Percentiles rank a stretch among this genome's conserved stretches.
Conservation (phyloP, 2,113 vertebrate genomes). For the Desmodus rotundus region DNA sequence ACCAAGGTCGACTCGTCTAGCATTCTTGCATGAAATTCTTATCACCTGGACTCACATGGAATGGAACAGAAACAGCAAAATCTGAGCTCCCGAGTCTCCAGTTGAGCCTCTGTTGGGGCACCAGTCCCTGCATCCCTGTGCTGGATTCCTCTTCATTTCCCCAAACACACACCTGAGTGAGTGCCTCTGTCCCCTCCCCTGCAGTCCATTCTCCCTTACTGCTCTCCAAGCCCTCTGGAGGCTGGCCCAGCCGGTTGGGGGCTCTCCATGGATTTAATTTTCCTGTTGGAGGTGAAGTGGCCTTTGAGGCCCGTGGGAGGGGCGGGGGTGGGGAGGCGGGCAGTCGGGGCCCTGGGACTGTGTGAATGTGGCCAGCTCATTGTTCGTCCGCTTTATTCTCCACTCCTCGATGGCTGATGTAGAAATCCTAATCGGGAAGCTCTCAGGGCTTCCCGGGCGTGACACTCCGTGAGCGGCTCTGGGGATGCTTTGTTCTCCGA, state of each 20-base stretch:
- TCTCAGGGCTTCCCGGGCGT: conserved; percentile 77
- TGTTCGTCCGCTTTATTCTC: conserved; percentile 80
- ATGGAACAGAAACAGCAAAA: background rate
- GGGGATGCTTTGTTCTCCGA: conserved; percentile 81
- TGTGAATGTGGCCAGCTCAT: conserved; percentile 78
- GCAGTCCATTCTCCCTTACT: rapidly evolving
- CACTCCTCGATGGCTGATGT: conserved; percentile 80
- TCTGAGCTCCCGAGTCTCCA: background rate
- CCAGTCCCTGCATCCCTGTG: rapidly evolving
- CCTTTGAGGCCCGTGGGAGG: conserved; percentile 47
- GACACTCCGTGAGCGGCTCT: conserved; percentile 79
- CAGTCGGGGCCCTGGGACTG: background rate
- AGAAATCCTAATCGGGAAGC: conserved; percentile 84
- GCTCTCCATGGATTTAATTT: background rate
- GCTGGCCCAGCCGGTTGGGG: background rate
- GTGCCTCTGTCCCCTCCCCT: too few relatives aligned
- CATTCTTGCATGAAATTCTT: background rate
- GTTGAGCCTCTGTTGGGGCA: background rate
- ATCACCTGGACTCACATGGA: background rate
- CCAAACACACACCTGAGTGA: background rate
- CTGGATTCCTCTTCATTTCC: background rate
- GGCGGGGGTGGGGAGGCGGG: conserved; percentile 2
- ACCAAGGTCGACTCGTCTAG: background rate
- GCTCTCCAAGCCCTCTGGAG: background rate
- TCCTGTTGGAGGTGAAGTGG: conserved; percentile 63